Base-by-base conservation (phyloP, 2,113 vertebrate species). In the Ictidomys tridecemlineatus region DNA sequence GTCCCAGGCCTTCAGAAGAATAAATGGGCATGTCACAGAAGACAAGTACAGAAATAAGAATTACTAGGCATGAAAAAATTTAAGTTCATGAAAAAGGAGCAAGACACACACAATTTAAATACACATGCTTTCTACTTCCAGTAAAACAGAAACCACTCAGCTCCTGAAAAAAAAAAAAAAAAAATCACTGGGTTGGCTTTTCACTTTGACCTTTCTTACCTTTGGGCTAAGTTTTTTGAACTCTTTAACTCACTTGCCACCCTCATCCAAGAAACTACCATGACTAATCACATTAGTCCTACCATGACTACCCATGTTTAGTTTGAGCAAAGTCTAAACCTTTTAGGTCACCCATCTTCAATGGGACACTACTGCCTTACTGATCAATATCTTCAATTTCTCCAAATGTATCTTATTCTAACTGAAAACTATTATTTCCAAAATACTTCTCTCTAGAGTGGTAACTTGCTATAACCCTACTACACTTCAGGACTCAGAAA, bases 361-460 rank as follows among this genome's bases (percentile, higher is more conserved):
- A 22, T 67, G 88, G n/a, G 53, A 79, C 10, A 48, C 28, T 39
- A 79, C n/a, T 22, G 4, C 42, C 51, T 67, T 74, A 20, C 13
- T 56, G 37, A 42, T 93, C 39, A 42, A 0, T 72, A 76, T 53
- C 42, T 87, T 73, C 39, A 87, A 73, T 84, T 94, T 95, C 93
- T 91, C 10, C 51, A 53, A 78, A 80, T 85, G 83, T 16, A 84
- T 85, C 45, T 80, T 42, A n/a, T 34, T 89, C 84, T 72, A 78
- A 56, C 1, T 56, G 34, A 86, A 95, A 94, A 16, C 18, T 95
- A 70, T 45, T 78, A 82, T 86, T 95, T 58, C 73, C 91, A 92
- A 73, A 83, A 61, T 14, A 63, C 28, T 37, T 89, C 58, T 96
- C 30, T 32, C 20, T 85, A 80, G 9, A 83, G 13, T n/a, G 22